Conservation (phyloP, 2,113 vertebrate species). For the Echinops telfairi region DNA sequence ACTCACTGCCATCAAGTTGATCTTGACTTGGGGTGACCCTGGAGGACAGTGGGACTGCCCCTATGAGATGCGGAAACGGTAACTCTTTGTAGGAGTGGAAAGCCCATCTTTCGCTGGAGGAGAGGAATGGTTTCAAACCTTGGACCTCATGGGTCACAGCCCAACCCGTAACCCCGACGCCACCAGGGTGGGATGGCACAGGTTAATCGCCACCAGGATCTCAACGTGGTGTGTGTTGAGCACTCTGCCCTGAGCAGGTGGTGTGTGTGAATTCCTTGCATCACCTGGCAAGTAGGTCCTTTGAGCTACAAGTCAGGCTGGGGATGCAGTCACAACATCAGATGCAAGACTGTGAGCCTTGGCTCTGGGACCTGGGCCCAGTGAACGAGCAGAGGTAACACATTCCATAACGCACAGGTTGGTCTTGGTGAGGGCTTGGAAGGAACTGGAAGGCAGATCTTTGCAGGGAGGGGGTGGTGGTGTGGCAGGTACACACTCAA, state of each 20-base stretch:
- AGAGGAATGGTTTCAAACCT: too few relatives aligned
- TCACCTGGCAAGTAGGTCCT: not conserved
- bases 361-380: not conserved
- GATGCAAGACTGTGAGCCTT: not conserved
- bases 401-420: fast-evolving
- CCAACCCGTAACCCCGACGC: too few relatives aligned
- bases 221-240: not conserved
- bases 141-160: too few relatives aligned
- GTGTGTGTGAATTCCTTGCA: fast-evolving
- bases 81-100: too few relatives aligned
- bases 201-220: not conserved
- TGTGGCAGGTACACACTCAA: not conserved
- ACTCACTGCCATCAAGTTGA: too few relatives aligned
- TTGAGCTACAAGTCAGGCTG: not conserved
- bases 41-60: too few relatives aligned
- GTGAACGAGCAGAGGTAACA: not conserved
- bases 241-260: not conserved
- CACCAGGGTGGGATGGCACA: not conserved
- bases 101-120: too few relatives aligned
- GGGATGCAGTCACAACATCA: not conserved
- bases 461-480: too few relatives aligned
- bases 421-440: not conserved
- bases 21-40: too few relatives aligned
- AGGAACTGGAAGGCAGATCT: not conserved
- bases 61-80: too few relatives aligned